Evolutionary conservation across 2,113 vertebrate species (phyloP).

Genomic region (Semicossyphus pulcher): DNA sequence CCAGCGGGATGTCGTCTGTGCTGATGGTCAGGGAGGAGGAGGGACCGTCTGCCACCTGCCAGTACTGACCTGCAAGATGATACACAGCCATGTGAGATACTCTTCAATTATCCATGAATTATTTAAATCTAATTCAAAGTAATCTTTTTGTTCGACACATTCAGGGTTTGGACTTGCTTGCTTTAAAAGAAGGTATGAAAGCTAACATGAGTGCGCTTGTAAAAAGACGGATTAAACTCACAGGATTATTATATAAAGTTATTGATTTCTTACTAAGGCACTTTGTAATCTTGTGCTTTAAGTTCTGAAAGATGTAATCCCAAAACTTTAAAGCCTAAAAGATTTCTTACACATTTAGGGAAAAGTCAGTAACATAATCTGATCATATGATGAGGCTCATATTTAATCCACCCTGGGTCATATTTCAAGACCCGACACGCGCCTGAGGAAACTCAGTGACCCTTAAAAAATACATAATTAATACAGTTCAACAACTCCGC

Average conservation of each 20-base stretch:
- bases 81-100: not conserved
- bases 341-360: not conserved
- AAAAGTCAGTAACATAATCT: slow-evolving; percentile 2
- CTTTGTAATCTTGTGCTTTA: not conserved
- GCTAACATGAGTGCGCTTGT: no score
- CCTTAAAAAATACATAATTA: not conserved
- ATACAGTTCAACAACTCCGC: slow-evolving; percentile 27
- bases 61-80: slow-evolving; percentile 86
- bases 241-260: no score
- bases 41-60: slow-evolving; percentile 91
- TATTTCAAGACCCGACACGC: not conserved
- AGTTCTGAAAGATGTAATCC: not conserved
- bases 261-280: no score
- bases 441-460: slow-evolving; percentile 15
- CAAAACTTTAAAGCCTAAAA: not conserved
- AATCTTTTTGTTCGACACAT: no score
- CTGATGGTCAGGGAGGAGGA: slow-evolving; percentile 87
- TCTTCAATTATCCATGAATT: not conserved
- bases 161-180: no score
- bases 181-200: no score
- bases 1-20: slow-evolving; percentile 85
- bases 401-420: slow-evolving; percentile 19
- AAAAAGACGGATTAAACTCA: no score
- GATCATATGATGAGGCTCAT: slow-evolving; percentile 38
- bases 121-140: no score